Evolutionary conservation across 1,140 invertebrate species (phyloP).

Genomic region (Brachionus rubens): DNA sequence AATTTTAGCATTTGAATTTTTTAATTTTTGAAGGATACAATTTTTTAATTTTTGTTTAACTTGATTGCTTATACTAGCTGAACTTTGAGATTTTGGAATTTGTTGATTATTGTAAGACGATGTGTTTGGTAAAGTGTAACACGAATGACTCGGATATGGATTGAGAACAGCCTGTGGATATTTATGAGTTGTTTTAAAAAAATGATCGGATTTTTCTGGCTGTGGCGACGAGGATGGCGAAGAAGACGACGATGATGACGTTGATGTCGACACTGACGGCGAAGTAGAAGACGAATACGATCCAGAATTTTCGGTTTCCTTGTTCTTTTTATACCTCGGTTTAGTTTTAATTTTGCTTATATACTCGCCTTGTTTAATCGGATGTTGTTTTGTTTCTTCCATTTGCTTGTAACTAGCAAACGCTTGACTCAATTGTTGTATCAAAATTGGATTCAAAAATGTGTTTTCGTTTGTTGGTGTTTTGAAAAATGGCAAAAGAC

Average conservation of each 20-base stretch:
- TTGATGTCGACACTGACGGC: background rate
- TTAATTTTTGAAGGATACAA: slow-evolving; percentile 32
- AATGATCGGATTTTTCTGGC: background rate
- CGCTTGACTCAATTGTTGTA: background rate
- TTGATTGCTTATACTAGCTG: background rate
- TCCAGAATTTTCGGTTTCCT: background rate
- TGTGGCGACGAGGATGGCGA: background rate
- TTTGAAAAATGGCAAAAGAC: background rate
- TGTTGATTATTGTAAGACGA: background rate
- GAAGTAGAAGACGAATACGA: slow-evolving; percentile 15
- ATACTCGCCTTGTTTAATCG: background rate
- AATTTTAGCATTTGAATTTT: background rate
- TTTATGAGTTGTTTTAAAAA: background rate
- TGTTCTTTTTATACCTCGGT: background rate
- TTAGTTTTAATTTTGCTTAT: background rate
- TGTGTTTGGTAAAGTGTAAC: slow-evolving; percentile 6
- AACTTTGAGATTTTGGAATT: background rate
- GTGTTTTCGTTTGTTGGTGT: background rate
- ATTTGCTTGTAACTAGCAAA: background rate
- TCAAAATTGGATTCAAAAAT: no score
- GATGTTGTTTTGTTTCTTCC: background rate
- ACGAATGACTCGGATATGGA: slow-evolving; percentile 1
- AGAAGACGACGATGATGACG: background rate
- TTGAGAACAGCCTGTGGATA: background rate
- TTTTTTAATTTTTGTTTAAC: slow-evolving; percentile 36